phyloP scores from a whole-genome alignment of 2,113 vertebrate genomes.

The Tor tambroides region DNA sequence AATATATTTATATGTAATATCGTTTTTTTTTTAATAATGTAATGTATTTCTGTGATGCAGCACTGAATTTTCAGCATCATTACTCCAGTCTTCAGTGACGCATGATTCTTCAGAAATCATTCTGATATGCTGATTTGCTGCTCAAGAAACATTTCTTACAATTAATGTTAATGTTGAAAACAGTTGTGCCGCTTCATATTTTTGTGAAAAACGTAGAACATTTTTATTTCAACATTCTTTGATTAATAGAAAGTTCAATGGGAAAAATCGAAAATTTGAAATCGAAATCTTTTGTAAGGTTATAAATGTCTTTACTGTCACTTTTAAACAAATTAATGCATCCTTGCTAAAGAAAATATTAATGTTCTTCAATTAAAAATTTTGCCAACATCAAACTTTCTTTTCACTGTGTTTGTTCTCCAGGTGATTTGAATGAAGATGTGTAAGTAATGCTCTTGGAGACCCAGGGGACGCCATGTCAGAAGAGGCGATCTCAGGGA shows the following conservation, averaged over 20 bases:
- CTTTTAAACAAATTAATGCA: not conserved
- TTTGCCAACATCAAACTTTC: not conserved
- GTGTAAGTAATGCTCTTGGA: slow-evolving; percentile 92
- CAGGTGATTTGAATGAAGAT: slow-evolving; percentile 77
- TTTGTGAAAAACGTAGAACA: not conserved
- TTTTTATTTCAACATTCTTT: not conserved
- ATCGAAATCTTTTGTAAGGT: not conserved
- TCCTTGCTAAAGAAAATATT: not conserved
- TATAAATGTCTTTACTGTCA: not conserved
- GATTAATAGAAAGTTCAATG: not conserved
- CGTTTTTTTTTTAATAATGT: not conserved
- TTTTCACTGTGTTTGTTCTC: slow-evolving; percentile 26
- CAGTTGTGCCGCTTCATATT: not conserved
- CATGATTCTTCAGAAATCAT: not conserved
- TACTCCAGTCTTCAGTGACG: not conserved
- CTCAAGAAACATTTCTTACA: not conserved
- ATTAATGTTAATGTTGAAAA: not conserved
- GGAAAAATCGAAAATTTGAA: not conserved
- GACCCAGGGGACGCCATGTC: slow-evolving; percentile 90
- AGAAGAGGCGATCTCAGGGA: slow-evolving; percentile 97
- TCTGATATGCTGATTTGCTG: not conserved
- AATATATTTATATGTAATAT: not conserved
- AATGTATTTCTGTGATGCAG: not conserved
- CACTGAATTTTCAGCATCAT: not conserved
- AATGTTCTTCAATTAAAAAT: not conserved